Base-by-base conservation (phyloP, 2,113 vertebrate species). In the Stigmatopora argus region DNA sequence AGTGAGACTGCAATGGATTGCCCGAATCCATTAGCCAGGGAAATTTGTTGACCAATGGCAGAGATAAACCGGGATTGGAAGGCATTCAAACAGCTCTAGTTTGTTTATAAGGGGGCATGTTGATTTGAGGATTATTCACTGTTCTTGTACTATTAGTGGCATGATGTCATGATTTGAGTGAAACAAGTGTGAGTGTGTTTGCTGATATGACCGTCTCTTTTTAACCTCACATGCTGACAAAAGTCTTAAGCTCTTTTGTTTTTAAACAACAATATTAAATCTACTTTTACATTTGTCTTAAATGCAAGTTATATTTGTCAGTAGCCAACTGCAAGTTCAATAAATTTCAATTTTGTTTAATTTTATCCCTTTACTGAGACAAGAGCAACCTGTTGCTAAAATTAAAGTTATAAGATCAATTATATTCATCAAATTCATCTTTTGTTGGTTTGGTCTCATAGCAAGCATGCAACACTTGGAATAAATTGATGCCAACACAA, bases 401-500 rank as follows among this genome's bases (percentile, higher is more conserved):
- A 64, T 75, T 31, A 65, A 72, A 10, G 64, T 41, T 31, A 67
- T 60, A 48, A 57, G 65, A 74, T 79, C 70, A 73, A 78, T 72
- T 31, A 67, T 23, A 17, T 75, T 75, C 62, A 13, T 13, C 60
- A 64, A 65, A 77, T 72, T 78, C 64, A 77, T 85, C 74, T 85
- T 85, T 86, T 79, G 79, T 70, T 74, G 74, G 19, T 58, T 14
- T 19, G 72, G 23, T 76, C 56, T 64, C 72, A 59, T 61, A 48
- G 62, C 41, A 64, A 51, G 3, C 7, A 69, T 58, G 59, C 31
- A 64, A 13, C 44, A 60, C 38, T 65, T 69, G 23, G 59, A 41
- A 71, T 63, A 69, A 75, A 71, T 31, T 61, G 60, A 81, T 78
- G 59, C 73, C 77, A 74, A 82, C 64, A 68, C 70, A 65, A 61